Percentiles rank a stretch among this genome's conserved stretches.
Conservation (phyloP, 2,888 invertebrate species). For the Spodoptera littoralis region DNA sequence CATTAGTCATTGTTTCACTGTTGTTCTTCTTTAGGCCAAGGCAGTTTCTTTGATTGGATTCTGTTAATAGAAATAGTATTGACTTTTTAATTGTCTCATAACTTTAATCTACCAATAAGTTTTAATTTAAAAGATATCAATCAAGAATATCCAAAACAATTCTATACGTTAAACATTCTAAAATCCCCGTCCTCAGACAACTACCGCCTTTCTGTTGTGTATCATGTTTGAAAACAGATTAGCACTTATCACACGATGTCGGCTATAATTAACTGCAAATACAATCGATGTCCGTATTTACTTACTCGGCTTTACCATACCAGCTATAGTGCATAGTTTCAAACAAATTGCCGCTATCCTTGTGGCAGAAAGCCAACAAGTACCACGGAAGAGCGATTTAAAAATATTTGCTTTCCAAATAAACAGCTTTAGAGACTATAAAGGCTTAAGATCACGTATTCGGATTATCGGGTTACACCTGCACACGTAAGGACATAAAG, state of each 20-base stretch:
- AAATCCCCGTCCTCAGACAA: background rate
- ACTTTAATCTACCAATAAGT: no score
- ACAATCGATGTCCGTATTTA: constrained; percentile 43
- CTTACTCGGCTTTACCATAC: constrained; percentile 6
- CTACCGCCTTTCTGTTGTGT: background rate
- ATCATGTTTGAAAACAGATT: constrained; percentile 21
- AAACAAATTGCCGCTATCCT: constrained; percentile 46
- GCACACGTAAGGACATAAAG: constrained; percentile 70
- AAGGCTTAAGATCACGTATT: constrained; percentile 69
- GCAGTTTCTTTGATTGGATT: no score
- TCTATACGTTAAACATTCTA: background rate
- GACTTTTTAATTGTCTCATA: no score
- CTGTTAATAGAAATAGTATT: no score
- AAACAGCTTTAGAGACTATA: constrained; percentile 60
- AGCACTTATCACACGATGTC: constrained; percentile 29
- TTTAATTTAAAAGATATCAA: no score
- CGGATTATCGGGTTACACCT: constrained; percentile 74
- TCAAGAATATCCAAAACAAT: no score
- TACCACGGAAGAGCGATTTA: constrained; percentile 60
- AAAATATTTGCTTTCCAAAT: constrained; percentile 74
- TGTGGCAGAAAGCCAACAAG: constrained; percentile 63
- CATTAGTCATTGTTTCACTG: background rate
- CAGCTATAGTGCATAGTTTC: constrained; percentile 15
- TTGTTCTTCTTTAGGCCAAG: no score
- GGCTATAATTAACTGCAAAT: constrained; percentile 47